These are phyloP conservation scores for Globodera ellingtonae DNA, from an alignment of 1,140 invertebrate genomes.

Conservation along the genomic window DNA sequence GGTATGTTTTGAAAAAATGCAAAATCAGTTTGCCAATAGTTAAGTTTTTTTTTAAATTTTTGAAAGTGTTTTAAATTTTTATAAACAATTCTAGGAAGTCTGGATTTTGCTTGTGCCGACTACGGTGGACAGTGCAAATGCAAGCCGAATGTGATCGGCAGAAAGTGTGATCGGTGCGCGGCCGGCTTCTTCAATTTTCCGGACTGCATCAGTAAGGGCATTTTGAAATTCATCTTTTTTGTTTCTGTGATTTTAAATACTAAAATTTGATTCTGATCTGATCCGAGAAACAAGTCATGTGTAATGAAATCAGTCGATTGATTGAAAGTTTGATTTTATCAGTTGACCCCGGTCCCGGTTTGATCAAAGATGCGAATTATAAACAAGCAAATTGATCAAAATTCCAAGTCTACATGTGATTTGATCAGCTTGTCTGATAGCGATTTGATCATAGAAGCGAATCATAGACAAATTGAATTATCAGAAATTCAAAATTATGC, in stretches of 20 bases:
- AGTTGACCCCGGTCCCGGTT: too few relatives aligned
- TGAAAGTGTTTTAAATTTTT: background rate
- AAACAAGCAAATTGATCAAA: too few relatives aligned
- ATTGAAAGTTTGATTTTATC: too few relatives aligned
- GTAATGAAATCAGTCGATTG: too few relatives aligned
- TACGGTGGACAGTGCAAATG: slow-evolving; percentile 92
- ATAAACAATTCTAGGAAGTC: slow-evolving; percentile 7
- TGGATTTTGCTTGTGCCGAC: slow-evolving; percentile 35
- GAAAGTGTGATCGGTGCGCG: slow-evolving; percentile 83
- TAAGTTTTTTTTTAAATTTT: too few relatives aligned
- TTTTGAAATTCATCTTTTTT: slow-evolving; percentile 9
- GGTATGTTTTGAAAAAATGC: slow-evolving; percentile 63
- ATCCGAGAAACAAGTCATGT: too few relatives aligned
- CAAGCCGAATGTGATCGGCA: slow-evolving; percentile 87
- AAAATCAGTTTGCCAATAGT: background rate
- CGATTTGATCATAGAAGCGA: too few relatives aligned
- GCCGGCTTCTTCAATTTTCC: slow-evolving; percentile 94
- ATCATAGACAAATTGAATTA: too few relatives aligned
- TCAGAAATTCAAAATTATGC: too few relatives aligned
- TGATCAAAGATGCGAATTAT: too few relatives aligned
- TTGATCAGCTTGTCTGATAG: too few relatives aligned
- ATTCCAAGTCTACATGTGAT: too few relatives aligned
- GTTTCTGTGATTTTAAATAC: background rate
- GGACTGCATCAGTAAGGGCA: slow-evolving; percentile 72
- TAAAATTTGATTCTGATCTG: background rate